A percentile compares a stretch with the other conserved stretches of the same genome.
Conservation (phyloP, 2,888 invertebrate species). For the Xestia xanthographa region DNA sequence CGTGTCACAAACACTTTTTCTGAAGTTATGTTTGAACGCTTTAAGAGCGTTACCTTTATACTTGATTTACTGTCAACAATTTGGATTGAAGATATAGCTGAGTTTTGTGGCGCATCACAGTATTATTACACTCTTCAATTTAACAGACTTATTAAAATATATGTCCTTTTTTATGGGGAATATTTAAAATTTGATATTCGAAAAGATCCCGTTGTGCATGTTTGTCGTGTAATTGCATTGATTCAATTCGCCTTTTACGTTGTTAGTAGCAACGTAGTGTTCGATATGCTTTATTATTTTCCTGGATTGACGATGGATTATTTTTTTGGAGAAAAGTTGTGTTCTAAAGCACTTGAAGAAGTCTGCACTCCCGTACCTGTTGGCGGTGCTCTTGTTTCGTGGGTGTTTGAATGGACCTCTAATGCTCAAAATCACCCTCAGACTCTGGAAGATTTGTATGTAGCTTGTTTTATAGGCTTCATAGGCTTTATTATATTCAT, state of each 20-base stretch:
- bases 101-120: constrained; percentile 27
- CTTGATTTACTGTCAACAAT: constrained; percentile 78
- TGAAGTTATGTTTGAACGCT: constrained; percentile 79
- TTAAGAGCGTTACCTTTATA: constrained; percentile 76
- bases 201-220: constrained; percentile 69
- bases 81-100: constrained; percentile 75
- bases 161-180: constrained; percentile 70
- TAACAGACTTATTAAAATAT: constrained; percentile 75
- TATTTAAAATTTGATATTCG: constrained; percentile 70
- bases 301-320: constrained; percentile 66
- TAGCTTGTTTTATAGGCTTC: constrained; percentile 60
- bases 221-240: constrained; percentile 69
- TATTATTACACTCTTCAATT: constrained; percentile 64
- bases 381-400: constrained; percentile 64
- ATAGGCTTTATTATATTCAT: constrained; percentile 66
- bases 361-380: constrained; percentile 20
- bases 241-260: constrained; percentile 70
- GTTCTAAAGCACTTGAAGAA: constrained; percentile 49
- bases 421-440: constrained; percentile 64
- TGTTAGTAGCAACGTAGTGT: constrained; percentile 72
- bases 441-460: constrained; percentile 73
- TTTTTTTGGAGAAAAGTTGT: constrained; percentile 75
- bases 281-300: constrained; percentile 61
- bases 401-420: constrained; percentile 72
- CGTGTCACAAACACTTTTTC: constrained; percentile 71